Conservation (phyloP, 2,113 vertebrate genomes). For the Nerophis ophidion region DNA sequence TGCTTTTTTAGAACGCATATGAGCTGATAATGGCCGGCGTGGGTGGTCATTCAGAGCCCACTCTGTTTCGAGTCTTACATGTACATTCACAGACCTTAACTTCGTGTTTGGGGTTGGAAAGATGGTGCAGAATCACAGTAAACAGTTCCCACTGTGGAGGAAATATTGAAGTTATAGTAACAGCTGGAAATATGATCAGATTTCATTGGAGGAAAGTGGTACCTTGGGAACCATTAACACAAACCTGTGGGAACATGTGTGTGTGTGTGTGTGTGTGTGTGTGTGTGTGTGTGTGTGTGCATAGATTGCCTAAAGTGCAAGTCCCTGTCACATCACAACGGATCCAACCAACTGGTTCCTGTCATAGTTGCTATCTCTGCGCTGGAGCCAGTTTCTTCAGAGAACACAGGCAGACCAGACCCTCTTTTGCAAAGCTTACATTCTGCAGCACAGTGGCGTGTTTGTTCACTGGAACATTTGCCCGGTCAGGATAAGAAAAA, state of each 20-base stretch:
- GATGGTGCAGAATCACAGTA: background rate
- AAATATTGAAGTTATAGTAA: slow-evolving; percentile 10
- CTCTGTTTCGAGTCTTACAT: too few relatives aligned
- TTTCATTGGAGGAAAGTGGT: slow-evolving; percentile 36
- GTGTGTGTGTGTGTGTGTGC: background rate
- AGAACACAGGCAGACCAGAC: slow-evolving; percentile 13
- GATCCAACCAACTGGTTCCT: slow-evolving; percentile 28
- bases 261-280: slow-evolving; percentile 11
- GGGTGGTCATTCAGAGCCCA: too few relatives aligned
- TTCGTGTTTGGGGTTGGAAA: too few relatives aligned
- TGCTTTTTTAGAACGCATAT: too few relatives aligned
- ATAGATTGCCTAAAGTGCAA: background rate
- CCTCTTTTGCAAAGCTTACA: slow-evolving; percentile 12
- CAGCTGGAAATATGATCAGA: slow-evolving; percentile 50
- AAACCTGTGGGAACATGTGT: slow-evolving; percentile 34
- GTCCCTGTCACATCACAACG: slow-evolving; percentile 1
- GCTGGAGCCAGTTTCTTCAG: slow-evolving; percentile 3
- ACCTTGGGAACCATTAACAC: slow-evolving; percentile 55
- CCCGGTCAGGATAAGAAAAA: slow-evolving; percentile 20
- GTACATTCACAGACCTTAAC: too few relatives aligned
- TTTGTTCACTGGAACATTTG: slow-evolving; percentile 56
- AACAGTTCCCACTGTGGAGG: slow-evolving; percentile 11
- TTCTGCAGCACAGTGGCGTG: slow-evolving; percentile 39
- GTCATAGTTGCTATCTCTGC: slow-evolving; percentile 23
- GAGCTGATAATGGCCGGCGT: too few relatives aligned